Evolutionary conservation across 2,888 invertebrate genomes (phyloP), one percentile per base, ranked within the genome.

Genomic region (Lepidonotus clava): DNA sequence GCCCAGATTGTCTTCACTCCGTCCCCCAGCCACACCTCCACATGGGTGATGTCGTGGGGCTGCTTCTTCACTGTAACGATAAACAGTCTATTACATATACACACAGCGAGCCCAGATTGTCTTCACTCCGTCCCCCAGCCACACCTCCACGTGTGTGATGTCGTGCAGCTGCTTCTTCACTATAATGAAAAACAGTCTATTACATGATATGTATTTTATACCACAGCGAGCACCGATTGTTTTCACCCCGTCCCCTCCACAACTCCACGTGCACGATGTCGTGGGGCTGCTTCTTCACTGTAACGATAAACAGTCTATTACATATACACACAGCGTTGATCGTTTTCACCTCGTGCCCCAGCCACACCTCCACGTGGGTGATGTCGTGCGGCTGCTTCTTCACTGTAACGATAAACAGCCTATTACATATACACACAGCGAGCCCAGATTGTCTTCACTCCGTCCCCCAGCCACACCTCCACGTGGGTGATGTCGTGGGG

Each of bases 311-410:
- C 24, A 56, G 8, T 46, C 18, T 46, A 46, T 46, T 46, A 46
- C n/a, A n/a, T n/a, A n/a, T n/a, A n/a, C n/a, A n/a, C n/a, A n/a
- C n/a, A n/a, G 94, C 92, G 46, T 94, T 94, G 41, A 94, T 93
- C 0, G 94, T 93, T 88, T 93, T 94, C 24, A 90, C 89, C 0
- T 94, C 94, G 18, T 94, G 92, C 2, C 94, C 94, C 0, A 92
- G 90, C 93, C 93, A 93, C 46, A 94, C 92, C 89, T 94, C 94
- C 46, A 94, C 94, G 89, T 94, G 94, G 2, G 92, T 92, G 92
- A 94, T 92, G 87, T 93, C 90, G 89, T 94, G 94, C n/a, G 92
- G 91, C 89, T 94, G 94, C 85, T 92, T 93, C 90, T 92, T 93
- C 80, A 89, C 94, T 94, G 90, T 18, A 86, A 66, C 11, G 14